phyloP scores from a whole-genome alignment of 2,888 invertebrate species.

The Drosophila melanocephala region DNA sequence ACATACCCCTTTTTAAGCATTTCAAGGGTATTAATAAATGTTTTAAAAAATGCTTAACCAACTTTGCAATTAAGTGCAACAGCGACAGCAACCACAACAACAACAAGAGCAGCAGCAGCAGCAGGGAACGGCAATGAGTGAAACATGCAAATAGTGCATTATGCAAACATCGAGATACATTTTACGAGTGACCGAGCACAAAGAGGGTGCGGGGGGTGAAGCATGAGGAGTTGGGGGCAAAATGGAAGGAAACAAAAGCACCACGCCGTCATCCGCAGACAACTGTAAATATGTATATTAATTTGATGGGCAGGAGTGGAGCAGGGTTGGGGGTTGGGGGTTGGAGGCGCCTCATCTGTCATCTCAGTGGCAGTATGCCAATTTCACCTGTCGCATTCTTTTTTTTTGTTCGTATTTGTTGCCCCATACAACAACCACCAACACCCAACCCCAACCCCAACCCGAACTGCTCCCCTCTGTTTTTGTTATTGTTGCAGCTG shows the following conservation, averaged over 20 bases:
- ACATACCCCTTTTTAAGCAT: no score
- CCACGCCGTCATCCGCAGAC: slow-evolving; percentile 68
- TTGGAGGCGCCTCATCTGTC: slow-evolving; percentile 42
- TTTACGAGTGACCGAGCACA: slow-evolving; percentile 38
- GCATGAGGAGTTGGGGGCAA: slow-evolving; percentile 7
- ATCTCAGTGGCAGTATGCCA: slow-evolving; percentile 68
- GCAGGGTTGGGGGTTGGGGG: background rate
- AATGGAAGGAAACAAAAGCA: slow-evolving; percentile 54
- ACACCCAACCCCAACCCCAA: background rate
- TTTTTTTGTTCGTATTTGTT: slow-evolving; percentile 13
- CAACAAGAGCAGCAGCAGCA: slow-evolving; percentile 14
- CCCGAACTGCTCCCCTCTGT: background rate
- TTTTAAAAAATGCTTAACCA: slow-evolving; percentile 45
- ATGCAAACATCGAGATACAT: slow-evolving; percentile 67
- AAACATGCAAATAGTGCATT: slow-evolving; percentile 62
- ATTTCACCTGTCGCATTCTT: slow-evolving; percentile 63
- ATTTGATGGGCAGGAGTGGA: background rate
- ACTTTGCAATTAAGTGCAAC: slow-evolving; percentile 66
- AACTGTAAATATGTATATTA: slow-evolving; percentile 67
- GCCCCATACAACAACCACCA: slow-evolving; percentile 4
- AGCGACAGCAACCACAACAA: slow-evolving; percentile 25
- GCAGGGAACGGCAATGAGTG: slow-evolving; percentile 14
- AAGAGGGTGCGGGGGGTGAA: slow-evolving; percentile 6
- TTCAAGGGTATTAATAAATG: slow-evolving; percentile 19
- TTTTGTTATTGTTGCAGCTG: slow-evolving; percentile 43